Evolutionary conservation across 1,140 invertebrate species (phyloP), one percentile per base, ranked within the genome.

Genomic region (Dendrolimus punctatus): DNA sequence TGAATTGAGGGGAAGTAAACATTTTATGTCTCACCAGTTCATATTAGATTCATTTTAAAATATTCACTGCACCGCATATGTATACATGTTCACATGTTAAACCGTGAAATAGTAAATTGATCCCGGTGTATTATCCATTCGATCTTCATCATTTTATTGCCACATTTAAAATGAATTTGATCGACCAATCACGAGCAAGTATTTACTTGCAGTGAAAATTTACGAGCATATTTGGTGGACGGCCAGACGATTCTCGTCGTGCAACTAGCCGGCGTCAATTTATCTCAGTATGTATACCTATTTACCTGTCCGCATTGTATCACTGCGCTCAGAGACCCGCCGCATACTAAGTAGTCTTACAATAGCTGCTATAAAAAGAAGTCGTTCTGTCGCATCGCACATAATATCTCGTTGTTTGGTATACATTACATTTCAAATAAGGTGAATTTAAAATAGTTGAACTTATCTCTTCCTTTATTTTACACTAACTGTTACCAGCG

Each of bases 311-410:
- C 50, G 65, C 65, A 63, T 67, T 70, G 65, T 71, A 67, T 59
- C 61, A 39, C 57, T 58, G 51, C 53, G 50, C 62, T 61, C 48
- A 51, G 38, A 56, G 57, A 63, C 60, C 53, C 53, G 46, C 40
- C 56, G 68, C 64, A 73, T 68, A 71, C 66, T 71, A 69, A 76
- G 59, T 59, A 68, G 62, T 45, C 51, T 60, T 59, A 67, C 62
- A 68, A 64, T 70, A 64, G 67, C 62, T 50, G 45, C 61, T 71
- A 69, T 71, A 72, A 72, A 73, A 74, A 71, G 62, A 49, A 57
- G 57, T 58, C 62, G 62, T 49, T 56, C 57, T 64, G 57, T 62
- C 46, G 49, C 55, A 38, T 60, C 36, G 39, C 36, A 71, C 64
- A 64, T 51, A 68, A 45, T 48, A 56, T 39, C 53, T 53, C 38